Conservation (phyloP, 2,113 vertebrate genomes). For the Apodemus sylvaticus region DNA sequence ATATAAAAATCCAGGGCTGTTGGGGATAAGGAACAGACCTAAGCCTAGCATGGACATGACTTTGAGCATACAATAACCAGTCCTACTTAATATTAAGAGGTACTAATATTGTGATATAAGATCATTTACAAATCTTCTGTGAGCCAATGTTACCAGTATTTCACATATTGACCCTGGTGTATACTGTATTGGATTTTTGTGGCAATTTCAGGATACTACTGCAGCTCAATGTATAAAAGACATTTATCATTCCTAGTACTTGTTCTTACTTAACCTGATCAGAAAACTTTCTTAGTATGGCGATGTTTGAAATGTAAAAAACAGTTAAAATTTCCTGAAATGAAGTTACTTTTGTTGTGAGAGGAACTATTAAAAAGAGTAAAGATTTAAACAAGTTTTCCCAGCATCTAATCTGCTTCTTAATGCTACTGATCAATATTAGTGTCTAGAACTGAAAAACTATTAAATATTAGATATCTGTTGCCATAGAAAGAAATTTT, state of each 20-base stretch:
- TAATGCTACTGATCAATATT: background rate
- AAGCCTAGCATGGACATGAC: no score
- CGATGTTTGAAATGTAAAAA: slow-evolving; percentile 3
- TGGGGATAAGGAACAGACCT: no score
- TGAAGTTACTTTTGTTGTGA: background rate
- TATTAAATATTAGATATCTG: background rate
- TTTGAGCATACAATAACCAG: no score
- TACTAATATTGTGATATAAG: background rate
- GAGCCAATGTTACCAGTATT: no score
- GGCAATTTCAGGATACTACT: background rate
- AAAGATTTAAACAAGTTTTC: background rate
- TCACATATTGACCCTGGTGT: background rate
- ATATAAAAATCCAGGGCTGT: background rate
- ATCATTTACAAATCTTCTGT: background rate
- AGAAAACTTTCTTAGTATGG: background rate
- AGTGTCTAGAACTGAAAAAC: background rate
- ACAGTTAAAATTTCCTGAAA: background rate
- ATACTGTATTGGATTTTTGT: background rate
- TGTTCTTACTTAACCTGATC: background rate
- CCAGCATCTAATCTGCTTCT: background rate
- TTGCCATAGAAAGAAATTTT: background rate
- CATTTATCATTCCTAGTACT: background rate
- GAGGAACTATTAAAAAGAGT: background rate
- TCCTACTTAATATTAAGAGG: no score
- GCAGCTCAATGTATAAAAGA: background rate